phyloP scores from a whole-genome alignment of 2,797 vertebrate genomes.

The Gymnopithys bicolor region DNA sequence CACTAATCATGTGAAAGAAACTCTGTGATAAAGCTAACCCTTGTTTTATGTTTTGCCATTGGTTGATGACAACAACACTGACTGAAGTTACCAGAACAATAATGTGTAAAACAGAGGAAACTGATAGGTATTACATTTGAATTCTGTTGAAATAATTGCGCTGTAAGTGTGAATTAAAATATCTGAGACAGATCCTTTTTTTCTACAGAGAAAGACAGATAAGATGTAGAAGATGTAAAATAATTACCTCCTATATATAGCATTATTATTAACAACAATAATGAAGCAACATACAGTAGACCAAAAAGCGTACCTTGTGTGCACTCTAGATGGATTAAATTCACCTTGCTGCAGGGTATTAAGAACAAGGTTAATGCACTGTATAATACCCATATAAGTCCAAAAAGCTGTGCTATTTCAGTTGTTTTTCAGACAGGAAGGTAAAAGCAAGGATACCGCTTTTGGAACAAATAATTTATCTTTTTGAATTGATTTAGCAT shows the following conservation, averaged over 20 bases:
- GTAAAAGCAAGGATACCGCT: background rate
- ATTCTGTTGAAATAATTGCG: background rate
- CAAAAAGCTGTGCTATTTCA: slow-evolving; percentile 25
- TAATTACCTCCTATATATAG: background rate
- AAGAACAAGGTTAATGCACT: slow-evolving; percentile 21
- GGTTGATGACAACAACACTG: background rate
- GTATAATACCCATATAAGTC: background rate
- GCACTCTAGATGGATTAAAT: background rate
- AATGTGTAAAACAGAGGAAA: background rate
- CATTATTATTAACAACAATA: background rate
- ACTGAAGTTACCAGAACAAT: background rate
- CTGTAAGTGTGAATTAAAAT: background rate
- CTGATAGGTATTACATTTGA: background rate
- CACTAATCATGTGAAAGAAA: background rate
- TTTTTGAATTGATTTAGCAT: slow-evolving; percentile 7
- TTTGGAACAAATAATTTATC: slow-evolving; percentile 22
- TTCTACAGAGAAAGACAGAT: background rate
- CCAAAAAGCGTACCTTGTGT: background rate
- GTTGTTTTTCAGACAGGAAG: background rate
- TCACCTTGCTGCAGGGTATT: slow-evolving; percentile 17
- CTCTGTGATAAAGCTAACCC: background rate
- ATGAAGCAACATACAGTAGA: background rate
- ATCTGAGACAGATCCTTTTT: background rate
- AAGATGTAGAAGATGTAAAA: background rate
- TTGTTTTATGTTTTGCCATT: background rate